phyloP scores from a whole-genome alignment of 1,140 invertebrate genomes.

The Mya arenaria region DNA sequence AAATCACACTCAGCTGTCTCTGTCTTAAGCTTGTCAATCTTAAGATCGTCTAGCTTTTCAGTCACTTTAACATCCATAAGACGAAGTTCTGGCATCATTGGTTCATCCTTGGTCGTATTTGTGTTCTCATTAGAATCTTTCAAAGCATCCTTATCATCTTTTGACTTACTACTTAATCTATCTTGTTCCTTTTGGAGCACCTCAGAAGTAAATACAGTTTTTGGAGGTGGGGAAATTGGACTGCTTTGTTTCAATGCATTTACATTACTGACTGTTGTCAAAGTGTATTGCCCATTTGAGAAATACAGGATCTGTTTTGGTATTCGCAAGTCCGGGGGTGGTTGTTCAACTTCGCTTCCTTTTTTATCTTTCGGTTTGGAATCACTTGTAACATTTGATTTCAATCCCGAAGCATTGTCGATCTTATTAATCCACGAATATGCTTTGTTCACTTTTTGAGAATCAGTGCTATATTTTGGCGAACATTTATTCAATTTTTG shows the following conservation, averaged over 20 bases:
- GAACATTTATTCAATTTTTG: conserved; percentile 6
- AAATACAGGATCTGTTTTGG: conserved; percentile 48
- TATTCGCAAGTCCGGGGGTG: conserved; percentile 37
- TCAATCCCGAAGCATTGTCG: background rate
- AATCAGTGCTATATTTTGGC: no score
- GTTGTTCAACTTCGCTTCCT: background rate
- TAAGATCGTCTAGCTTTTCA: no score
- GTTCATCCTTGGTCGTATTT: no score
- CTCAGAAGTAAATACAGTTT: conserved; percentile 45
- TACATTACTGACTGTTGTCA: conserved; percentile 29
- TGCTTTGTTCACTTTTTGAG: no score
- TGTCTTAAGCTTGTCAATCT: no score
- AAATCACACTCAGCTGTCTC: no score
- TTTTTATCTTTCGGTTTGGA: conserved; percentile 34
- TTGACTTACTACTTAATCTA: no score
- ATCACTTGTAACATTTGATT: background rate
- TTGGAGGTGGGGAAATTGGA: conserved; percentile 43
- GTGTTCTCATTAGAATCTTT: no score
- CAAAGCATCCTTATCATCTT: no score
- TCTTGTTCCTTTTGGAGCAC: background rate
- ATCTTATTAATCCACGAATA: conserved; percentile 51
- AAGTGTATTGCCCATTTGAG: conserved; percentile 49
- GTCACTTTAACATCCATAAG: background rate
- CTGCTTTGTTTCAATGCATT: conserved; percentile 44
- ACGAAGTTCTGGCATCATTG: no score